phyloP scores from a whole-genome alignment of 2,113 vertebrate species.

The Brachyhypopomus gauderio region DNA sequence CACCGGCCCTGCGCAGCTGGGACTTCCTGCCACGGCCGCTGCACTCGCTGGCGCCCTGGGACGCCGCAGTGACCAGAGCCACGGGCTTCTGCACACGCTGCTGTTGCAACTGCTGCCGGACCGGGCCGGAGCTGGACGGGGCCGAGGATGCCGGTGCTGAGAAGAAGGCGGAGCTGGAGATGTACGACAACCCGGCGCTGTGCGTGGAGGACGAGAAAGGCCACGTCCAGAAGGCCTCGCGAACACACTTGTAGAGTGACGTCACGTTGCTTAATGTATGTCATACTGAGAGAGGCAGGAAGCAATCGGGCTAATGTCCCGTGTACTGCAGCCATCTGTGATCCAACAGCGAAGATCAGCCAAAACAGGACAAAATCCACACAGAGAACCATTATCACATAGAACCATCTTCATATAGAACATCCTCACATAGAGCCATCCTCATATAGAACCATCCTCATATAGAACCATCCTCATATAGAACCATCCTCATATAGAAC shows the following conservation, averaged over 20 bases:
- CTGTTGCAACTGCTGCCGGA: slow-evolving; percentile 77
- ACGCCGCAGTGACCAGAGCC: slow-evolving; percentile 64
- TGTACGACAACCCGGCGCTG: slow-evolving; percentile 79
- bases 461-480: too few relatives aligned
- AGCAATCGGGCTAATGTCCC: not conserved
- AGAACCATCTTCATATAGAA: not conserved
- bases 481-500: too few relatives aligned
- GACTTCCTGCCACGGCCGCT: slow-evolving; percentile 85
- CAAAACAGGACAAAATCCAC: too few relatives aligned
- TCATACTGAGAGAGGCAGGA: not conserved
- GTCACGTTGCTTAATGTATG: not conserved
- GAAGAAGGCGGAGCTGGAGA: slow-evolving; percentile 70
- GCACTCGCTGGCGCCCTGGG: slow-evolving; percentile 89
- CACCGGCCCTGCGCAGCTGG: slow-evolving; percentile 80
- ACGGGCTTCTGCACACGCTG: slow-evolving; percentile 72
- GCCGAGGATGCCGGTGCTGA: slow-evolving; percentile 40
- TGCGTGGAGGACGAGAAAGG: slow-evolving; percentile 41
- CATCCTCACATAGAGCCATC: too few relatives aligned
- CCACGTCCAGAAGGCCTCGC: slow-evolving; percentile 16
- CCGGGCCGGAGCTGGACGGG: slow-evolving; percentile 20
- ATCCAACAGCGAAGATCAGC: too few relatives aligned
- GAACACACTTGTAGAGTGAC: slow-evolving; percentile 41
- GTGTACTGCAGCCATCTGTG: too few relatives aligned
- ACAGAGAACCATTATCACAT: not conserved
- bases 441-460: too few relatives aligned